phyloP scores from a whole-genome alignment of 2,888 invertebrate genomes.

The Dendrolimus pini region DNA sequence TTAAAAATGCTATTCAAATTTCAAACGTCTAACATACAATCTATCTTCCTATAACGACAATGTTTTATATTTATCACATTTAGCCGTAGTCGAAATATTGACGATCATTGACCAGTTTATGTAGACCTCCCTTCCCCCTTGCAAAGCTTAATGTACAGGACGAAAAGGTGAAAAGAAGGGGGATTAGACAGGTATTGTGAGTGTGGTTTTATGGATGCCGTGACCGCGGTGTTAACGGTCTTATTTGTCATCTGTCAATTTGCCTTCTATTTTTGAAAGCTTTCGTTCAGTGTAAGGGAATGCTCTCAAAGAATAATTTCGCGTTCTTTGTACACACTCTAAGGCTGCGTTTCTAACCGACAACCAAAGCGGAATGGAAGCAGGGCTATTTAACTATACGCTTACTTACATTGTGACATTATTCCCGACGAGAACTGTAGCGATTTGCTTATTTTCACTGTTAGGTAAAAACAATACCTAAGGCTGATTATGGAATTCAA shows the following conservation, averaged over 20 bases:
- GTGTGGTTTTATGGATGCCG: conserved; percentile 35
- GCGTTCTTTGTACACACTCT: too few species aligned
- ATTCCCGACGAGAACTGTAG: too few species aligned
- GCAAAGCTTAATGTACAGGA: not conserved
- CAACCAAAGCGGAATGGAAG: too few species aligned
- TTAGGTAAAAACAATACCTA: too few species aligned
- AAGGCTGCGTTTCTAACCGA: too few species aligned
- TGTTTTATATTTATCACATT: conserved; percentile 74
- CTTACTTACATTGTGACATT: too few species aligned
- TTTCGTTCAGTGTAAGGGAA: conserved; percentile 40
- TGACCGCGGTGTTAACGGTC: conserved; percentile 66
- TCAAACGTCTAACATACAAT: conserved; percentile 51
- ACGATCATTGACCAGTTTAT: conserved; percentile 36
- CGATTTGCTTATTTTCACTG: too few species aligned
- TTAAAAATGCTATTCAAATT: conserved; percentile 24
- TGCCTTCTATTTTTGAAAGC: conserved; percentile 71
- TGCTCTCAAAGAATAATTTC: conserved; percentile 4
- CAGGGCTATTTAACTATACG: too few species aligned
- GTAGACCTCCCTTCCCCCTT: conserved; percentile 28
- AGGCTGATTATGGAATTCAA: too few species aligned
- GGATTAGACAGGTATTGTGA: conserved; percentile 25
- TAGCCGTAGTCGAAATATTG: conserved; percentile 66
- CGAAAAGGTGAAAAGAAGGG: not conserved
- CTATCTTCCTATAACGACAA: conserved; percentile 70
- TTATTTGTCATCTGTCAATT: conserved; percentile 76